Evolutionary conservation across 2,888 invertebrate species (phyloP), one percentile per base, ranked within the genome.

Genomic region (Diarsia brunnea): DNA sequence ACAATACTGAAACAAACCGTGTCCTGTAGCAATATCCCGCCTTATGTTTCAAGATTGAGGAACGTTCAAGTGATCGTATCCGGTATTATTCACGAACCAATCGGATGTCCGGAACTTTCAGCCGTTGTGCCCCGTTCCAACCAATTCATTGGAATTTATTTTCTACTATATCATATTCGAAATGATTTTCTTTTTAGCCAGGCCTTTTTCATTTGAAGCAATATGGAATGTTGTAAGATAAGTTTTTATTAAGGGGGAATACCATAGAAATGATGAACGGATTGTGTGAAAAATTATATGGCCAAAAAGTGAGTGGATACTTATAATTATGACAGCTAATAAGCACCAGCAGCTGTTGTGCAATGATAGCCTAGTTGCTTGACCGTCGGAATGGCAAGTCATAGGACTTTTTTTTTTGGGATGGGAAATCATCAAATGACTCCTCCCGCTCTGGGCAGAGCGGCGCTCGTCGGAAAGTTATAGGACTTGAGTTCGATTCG

Each of bases 21-120:
- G 67, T 72, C 53, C 55, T 60, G 16, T 31, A 45, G 58, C 63
- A 86, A 87, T 85, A 79, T 80, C 61, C 51, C 51, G 24, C 82
- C 89, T 87, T 93, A 85, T 91, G 85, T 90, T 89, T 89, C 69
- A 75, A 85, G 77, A 84, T 81, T 83, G 89, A 90, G 87, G 89
- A 89, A 89, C 89, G 89, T 87, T 89, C 88, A 90, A 91, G 88
- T 84, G 88, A 89, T 87, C 84, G 89, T 89, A 89, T 90, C 90
- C 88, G 87, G 87, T 91, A 91, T 90, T 93, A 93, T 92, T 91
- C 91, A 89, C 82, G 87, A 89, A 90, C 89, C 90, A 90, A 87
- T 88, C 82, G 84, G 86, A 87, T 85, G 88, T 90, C 88, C 88
- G 87, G 84, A 79, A 87, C 89, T 90, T 87, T 89, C 86, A 86